Conservation (phyloP, 1,140 invertebrate genomes). For the silkworm (Bombyx mori) region DNA sequence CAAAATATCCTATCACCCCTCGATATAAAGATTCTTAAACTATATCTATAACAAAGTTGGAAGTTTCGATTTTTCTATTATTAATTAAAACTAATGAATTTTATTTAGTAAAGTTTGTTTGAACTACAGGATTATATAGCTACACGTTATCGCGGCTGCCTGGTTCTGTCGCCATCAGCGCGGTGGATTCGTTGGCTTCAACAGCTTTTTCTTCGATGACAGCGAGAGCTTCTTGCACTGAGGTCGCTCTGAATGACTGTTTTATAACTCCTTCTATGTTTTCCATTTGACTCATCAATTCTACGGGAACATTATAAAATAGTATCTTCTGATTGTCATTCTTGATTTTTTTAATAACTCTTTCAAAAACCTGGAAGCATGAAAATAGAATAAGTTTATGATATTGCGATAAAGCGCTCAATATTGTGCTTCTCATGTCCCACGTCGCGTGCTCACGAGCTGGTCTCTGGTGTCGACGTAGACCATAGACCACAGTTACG, state of each 20-base stretch:
- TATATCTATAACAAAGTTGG: no score
- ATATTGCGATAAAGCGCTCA: neutral
- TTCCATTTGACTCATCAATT: slow-evolving; percentile 28
- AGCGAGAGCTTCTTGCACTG: slow-evolving; percentile 13
- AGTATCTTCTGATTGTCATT: slow-evolving; percentile 73
- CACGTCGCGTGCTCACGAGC: no score
- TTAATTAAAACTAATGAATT: no score
- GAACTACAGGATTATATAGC: neutral
- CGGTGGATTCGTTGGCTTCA: slow-evolving; percentile 9
- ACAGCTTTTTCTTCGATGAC: neutral
- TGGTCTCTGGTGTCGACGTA: no score
- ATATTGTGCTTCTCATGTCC: no score
- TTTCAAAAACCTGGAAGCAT: slow-evolving; percentile 47
- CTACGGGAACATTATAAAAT: slow-evolving; percentile 77
- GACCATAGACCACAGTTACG: no score
- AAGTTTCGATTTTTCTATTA: no score
- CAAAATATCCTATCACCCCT: no score
- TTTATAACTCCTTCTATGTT: slow-evolving; percentile 17
- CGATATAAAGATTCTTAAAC: no score
- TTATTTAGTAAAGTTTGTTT: neutral
- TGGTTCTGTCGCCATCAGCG: slow-evolving; percentile 6
- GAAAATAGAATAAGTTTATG: neutral
- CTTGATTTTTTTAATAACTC: slow-evolving; percentile 75
- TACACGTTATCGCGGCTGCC: neutral
- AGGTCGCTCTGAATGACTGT: slow-evolving; percentile 16